Evolutionary conservation across 2,888 invertebrate genomes (phyloP), one percentile per base, ranked within the genome.

Genomic region (Dromius quadrimaculatus): DNA sequence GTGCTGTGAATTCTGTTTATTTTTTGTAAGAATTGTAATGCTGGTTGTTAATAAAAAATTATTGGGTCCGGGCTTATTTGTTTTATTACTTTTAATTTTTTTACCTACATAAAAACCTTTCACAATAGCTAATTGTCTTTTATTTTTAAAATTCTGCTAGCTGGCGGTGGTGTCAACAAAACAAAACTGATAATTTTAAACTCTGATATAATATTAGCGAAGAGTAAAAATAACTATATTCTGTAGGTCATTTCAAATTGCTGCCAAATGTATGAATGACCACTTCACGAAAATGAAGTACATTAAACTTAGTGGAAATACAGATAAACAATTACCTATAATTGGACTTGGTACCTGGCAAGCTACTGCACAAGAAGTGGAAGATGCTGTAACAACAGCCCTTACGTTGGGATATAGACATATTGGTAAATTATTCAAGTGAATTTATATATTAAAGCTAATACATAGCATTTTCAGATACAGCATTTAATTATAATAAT

Each of bases 401-500:
- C 81, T 93, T 72, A 86, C 90, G 54, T 81, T 84, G 73, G 92
- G 93, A 22, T 93, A 93, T 77, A 86, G 90, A 74, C 92, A 92
- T 74, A 90, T 83, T 23, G 82, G 82, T 82, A 77, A 74, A 72
- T 72, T n/a, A 9, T 8, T n/a, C 36, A 41, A 36, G 17, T 63
- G 19, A 19, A 41, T 69, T 45, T 36, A 19, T 43, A 32, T 4
- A 17, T 50, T n/a, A 19, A 2, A 41, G 6, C 59, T 9, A 28
- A 23, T 11, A 47, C 19, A 11, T 3, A 54, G 8, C 28, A 28
- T 65, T 73, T 75, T 17, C 90, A 74, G 93, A 93, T 79, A 93
- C 93, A 8, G 93, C 93, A 22, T 90, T 89, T 78, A 90, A 90
- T 82, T 93, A 93, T 77, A 88, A 89, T 73, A 93, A 92, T 76